Percentiles rank a stretch among this genome's conserved stretches.
These are phyloP conservation scores for Oreocharis arfaki DNA, from an alignment of 2,113 vertebrate genomes.

Conservation along the genomic window DNA sequence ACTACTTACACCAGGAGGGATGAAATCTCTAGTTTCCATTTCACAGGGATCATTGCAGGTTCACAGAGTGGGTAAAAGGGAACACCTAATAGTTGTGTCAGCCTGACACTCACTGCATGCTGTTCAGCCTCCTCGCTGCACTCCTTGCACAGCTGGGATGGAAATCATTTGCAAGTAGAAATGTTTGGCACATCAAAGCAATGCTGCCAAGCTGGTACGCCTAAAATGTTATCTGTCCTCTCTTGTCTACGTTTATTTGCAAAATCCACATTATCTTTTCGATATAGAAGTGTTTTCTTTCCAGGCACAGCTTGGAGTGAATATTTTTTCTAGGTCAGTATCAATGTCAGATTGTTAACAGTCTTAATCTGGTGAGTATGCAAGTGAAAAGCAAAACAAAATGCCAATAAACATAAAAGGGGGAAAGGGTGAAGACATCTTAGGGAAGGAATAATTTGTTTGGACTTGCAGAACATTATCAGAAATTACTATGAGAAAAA, in stretches of 20 bases:
- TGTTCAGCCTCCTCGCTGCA: not conserved
- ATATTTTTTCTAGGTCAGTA: not conserved
- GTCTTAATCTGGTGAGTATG: not conserved
- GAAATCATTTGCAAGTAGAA: not conserved
- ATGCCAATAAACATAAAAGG: not conserved
- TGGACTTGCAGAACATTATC: not conserved
- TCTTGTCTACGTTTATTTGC: not conserved
- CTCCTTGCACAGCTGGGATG: not conserved
- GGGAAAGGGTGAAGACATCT: not conserved
- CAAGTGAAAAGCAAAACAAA: not conserved
- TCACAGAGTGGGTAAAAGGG: not conserved
- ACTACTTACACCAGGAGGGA: not conserved
- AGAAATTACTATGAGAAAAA: not conserved
- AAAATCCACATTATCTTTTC: slow-evolving; percentile 6
- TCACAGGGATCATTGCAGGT: not conserved
- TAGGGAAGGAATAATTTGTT: not conserved
- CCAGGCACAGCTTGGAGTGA: not conserved
- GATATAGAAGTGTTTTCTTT: slow-evolving; percentile 10
- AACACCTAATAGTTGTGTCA: not conserved
- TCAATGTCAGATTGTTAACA: slow-evolving; percentile 14
- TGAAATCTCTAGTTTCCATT: slow-evolving; percentile 13
- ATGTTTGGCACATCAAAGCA: not conserved
- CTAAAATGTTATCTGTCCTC: not conserved
- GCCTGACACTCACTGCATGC: not conserved
- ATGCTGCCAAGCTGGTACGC: not conserved